Percentiles rank a stretch among this genome's conserved stretches.
Evolutionary conservation across 1,140 invertebrate species (phyloP).

Genomic region (Diabrotica undecimpunctata): DNA sequence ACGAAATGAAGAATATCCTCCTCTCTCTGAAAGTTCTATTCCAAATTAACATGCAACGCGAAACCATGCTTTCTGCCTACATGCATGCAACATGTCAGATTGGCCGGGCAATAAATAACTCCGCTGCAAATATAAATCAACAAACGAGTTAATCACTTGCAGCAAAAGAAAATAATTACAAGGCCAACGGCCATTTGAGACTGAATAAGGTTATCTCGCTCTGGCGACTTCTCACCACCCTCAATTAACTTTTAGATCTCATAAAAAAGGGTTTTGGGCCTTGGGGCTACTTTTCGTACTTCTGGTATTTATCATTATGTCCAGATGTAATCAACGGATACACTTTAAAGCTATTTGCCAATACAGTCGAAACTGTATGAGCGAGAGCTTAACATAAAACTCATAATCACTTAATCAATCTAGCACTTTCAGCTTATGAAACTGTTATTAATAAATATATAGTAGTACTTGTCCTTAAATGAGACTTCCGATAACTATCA

Average conservation of each 20-base stretch:
- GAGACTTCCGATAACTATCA: too few species aligned
- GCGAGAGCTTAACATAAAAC: too few species aligned
- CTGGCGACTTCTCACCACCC: conserved; percentile 18
- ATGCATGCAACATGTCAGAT: conserved; percentile 47
- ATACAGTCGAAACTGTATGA: too few species aligned
- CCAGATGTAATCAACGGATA: background rate
- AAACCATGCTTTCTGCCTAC: conserved; percentile 45
- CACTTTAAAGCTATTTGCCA: too few species aligned
- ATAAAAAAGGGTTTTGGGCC: background rate
- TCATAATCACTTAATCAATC: too few species aligned
- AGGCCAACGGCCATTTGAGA: conserved; percentile 41
- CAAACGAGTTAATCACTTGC: conserved; percentile 47
- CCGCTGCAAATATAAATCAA: conserved; percentile 45
- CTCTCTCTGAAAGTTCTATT: conserved; percentile 27
- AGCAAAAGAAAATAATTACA: conserved; percentile 46
- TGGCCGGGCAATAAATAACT: conserved; percentile 40
- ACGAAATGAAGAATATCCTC: conserved; percentile 17
- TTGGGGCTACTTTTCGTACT: background rate
- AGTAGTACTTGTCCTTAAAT: too few species aligned
- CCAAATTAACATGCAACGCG: conserved; percentile 46
- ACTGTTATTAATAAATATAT: too few species aligned
- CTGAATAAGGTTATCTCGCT: conserved; percentile 24
- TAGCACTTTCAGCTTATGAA: too few species aligned
- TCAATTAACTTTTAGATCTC: conserved; percentile 16
- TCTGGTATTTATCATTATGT: conserved; percentile 1